These are phyloP conservation scores for Oncorhynchus masou DNA, from an alignment of 2,113 vertebrate species.

Conservation along the genomic window DNA sequence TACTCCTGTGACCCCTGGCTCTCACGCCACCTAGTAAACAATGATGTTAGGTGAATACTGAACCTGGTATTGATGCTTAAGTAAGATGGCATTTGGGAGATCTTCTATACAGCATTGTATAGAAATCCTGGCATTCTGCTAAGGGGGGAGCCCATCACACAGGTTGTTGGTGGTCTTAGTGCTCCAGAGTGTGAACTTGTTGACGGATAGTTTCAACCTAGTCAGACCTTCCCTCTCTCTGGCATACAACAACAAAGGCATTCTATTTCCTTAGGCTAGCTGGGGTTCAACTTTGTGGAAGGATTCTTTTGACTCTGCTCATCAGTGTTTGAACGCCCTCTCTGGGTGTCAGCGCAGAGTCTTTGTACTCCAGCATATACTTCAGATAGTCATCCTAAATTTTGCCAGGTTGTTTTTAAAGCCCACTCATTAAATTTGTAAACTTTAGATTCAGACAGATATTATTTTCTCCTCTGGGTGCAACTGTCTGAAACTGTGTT, in stretches of 20 bases:
- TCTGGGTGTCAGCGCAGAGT: constrained; percentile 5
- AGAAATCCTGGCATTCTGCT: no score
- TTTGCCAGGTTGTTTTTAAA: constrained; percentile 10
- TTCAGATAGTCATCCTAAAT: constrained; percentile 1
- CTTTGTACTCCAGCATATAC: constrained; percentile 22
- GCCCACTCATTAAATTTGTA: constrained; percentile 6
- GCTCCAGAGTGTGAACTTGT: neutral
- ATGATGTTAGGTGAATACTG: no score
- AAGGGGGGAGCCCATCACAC: no score
- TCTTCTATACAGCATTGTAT: no score
- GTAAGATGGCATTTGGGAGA: no score
- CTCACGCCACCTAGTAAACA: no score
- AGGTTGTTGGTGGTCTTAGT: no score
- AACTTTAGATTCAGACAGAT: neutral
- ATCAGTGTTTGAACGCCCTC: constrained; percentile 6
- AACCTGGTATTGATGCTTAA: no score
- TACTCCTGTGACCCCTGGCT: no score
- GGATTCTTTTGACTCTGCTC: constrained; percentile 28
- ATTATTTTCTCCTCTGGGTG: no score
- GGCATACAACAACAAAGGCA: constrained; percentile 6
- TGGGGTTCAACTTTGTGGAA: neutral
- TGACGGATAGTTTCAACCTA: neutral
- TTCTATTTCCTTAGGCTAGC: constrained; percentile 21
- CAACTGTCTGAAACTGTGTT: no score
- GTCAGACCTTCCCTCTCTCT: neutral